Evolutionary conservation across 1,140 invertebrate genomes (phyloP), one percentile per base, ranked within the genome.

Genomic region (Onthophagus taurus): DNA sequence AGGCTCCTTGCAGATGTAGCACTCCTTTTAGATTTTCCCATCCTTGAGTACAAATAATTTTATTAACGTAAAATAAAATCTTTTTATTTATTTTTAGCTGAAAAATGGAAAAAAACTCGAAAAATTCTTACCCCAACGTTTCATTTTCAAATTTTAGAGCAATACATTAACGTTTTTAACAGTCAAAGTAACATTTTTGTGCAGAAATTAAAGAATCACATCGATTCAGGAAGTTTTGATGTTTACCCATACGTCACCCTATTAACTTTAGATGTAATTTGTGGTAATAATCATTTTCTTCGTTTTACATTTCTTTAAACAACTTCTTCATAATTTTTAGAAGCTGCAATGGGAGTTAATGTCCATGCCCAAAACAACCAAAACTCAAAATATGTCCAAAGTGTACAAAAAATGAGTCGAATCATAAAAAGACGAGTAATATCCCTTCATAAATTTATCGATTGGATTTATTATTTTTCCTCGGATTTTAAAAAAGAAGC

Each of bases 41-140:
- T n/a, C n/a, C n/a, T n/a, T n/a, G n/a, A n/a, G n/a, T n/a, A n/a
- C n/a, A n/a, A n/a, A n/a, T n/a, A n/a, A n/a, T n/a, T n/a, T n/a
- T n/a, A n/a, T n/a, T n/a, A n/a, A n/a, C n/a, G n/a, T n/a, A n/a
- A n/a, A n/a, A n/a, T n/a, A n/a, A n/a, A n/a, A n/a, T n/a, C n/a
- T n/a, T n/a, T n/a, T n/a, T n/a, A n/a, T n/a, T n/a, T 33, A 34
- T 34, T 4, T 26, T 9, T 31, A 72, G 79, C 78, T 14, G 51
- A 52, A 1, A 81, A 83, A 64, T 87, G 83, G 83, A 67, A 71
- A 17, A 52, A 43, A 0, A 60, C 80, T 39, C 59, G 83, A 18
- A 82, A 80, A 61, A 63, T 85, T 20, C 53, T 87, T 4, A 87
- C 84, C 1, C 83, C 83, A 8, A 75, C 80, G 0, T 85, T 87